Evolutionary conservation across 2,113 vertebrate genomes (phyloP).

Genomic region (Pontoporia blainvillei): DNA sequence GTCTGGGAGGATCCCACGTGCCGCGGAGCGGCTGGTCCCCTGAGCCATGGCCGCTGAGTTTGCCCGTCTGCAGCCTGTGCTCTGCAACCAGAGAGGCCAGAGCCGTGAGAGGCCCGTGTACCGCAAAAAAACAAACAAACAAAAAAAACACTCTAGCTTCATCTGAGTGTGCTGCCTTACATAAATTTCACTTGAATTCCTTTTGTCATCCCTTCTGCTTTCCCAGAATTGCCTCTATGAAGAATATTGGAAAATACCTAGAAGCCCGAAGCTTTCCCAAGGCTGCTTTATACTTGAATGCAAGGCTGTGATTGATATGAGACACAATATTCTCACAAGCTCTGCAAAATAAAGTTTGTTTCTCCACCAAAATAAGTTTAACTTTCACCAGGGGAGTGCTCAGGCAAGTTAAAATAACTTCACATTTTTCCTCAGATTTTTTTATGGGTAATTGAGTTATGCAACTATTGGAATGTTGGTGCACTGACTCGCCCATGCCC

Average conservation of each 20-base stretch:
- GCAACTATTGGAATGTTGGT: neutral
- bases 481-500: neutral
- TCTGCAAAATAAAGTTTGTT: slow-evolving; percentile 15
- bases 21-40: too few relatives aligned
- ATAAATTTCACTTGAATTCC: neutral
- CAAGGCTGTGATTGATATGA: neutral
- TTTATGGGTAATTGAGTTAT: neutral
- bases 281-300: neutral
- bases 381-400: neutral
- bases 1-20: too few relatives aligned
- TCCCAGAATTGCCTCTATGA: neutral
- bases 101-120: too few relatives aligned
- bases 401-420: neutral
- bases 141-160: neutral
- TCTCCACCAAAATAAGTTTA: slow-evolving; percentile 15
- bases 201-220: neutral
- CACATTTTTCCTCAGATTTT: neutral
- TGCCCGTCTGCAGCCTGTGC: too few relatives aligned
- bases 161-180: neutral
- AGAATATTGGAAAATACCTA: neutral
- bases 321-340: neutral
- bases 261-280: neutral
- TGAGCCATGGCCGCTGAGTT: too few relatives aligned
- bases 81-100: too few relatives aligned
- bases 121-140: too few relatives aligned